Evolutionary conservation across 2,113 vertebrate species (phyloP).

Genomic region (Papio anubis): DNA sequence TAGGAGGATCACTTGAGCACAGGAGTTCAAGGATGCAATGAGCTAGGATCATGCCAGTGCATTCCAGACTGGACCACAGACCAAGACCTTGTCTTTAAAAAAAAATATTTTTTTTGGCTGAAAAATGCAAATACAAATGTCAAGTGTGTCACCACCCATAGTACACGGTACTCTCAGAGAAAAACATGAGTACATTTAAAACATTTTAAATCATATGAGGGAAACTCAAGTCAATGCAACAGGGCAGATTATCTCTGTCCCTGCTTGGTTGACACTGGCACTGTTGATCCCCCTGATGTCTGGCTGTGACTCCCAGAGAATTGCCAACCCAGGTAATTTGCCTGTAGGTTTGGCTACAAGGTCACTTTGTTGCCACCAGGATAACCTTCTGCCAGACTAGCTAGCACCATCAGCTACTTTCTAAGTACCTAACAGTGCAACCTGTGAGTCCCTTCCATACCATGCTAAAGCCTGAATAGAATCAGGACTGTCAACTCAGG

Average conservation of each 20-base stretch:
- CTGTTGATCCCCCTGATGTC: background rate
- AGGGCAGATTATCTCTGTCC: background rate
- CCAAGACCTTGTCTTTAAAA: background rate
- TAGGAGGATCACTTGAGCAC: background rate
- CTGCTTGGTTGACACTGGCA: background rate
- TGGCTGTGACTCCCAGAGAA: background rate
- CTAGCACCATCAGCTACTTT: background rate
- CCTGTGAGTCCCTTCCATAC: background rate
- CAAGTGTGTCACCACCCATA: background rate
- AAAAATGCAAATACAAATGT: background rate
- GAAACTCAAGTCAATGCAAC: background rate
- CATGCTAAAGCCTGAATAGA: background rate
- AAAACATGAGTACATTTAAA: background rate
- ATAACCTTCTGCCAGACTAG: background rate
- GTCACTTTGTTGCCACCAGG: background rate
- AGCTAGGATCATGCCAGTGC: background rate
- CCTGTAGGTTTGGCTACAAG: background rate
- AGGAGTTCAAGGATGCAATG: background rate
- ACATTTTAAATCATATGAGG: background rate
- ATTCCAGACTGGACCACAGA: background rate
- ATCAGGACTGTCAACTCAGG: background rate
- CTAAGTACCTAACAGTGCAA: background rate
- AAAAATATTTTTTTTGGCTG: background rate
- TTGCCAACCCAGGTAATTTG: background rate
- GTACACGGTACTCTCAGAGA: background rate